Evolutionary conservation across 35 echinoderm and acorn worm genomes (phyloP).

Genomic region (Ophioderma brevispina): DNA sequence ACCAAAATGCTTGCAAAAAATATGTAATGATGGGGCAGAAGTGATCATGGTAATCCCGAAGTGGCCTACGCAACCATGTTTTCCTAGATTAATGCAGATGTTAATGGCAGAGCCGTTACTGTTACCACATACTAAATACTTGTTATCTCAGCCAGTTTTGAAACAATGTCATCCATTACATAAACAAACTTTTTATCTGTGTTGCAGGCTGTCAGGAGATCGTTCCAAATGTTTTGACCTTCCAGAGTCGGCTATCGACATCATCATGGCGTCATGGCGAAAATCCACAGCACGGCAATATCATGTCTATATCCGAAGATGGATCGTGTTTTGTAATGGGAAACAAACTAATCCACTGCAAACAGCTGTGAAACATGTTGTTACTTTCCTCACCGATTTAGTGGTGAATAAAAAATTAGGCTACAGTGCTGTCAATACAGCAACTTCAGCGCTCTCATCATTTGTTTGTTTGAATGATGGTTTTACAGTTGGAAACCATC

Average conservation of each 20-base stretch:
- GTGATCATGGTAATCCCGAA: slow-evolving; percentile 67
- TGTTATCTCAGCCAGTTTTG: neutral
- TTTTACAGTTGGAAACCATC: slow-evolving; percentile 50
- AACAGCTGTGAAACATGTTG: neutral
- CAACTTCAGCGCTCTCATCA: slow-evolving; percentile 41
- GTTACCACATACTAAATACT: slow-evolving; percentile 3
- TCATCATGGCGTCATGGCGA: slow-evolving; percentile 78
- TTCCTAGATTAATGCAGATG: slow-evolving; percentile 43
- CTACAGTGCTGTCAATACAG: slow-evolving; percentile 61
- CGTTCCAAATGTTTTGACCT: slow-evolving; percentile 30
- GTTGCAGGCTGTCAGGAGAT: slow-evolving; percentile 72
- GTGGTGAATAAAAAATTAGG: neutral
- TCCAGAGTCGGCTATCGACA: slow-evolving; percentile 34
- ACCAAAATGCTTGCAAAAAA: slow-evolving; percentile 65
- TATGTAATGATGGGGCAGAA: slow-evolving; percentile 38
- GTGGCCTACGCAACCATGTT: slow-evolving; percentile 88
- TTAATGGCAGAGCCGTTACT: slow-evolving; percentile 38
- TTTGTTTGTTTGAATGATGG: slow-evolving; percentile 22
- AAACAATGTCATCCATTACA: slow-evolving; percentile 1
- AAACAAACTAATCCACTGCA: slow-evolving; percentile 41
- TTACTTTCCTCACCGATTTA: slow-evolving; percentile 18
- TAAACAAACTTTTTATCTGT: slow-evolving; percentile 17
- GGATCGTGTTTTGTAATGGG: slow-evolving; percentile 56
- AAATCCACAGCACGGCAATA: slow-evolving; percentile 55
- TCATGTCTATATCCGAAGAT: slow-evolving; percentile 41